phyloP scores from a whole-genome alignment of 2,113 vertebrate species.

The Esox niger region DNA sequence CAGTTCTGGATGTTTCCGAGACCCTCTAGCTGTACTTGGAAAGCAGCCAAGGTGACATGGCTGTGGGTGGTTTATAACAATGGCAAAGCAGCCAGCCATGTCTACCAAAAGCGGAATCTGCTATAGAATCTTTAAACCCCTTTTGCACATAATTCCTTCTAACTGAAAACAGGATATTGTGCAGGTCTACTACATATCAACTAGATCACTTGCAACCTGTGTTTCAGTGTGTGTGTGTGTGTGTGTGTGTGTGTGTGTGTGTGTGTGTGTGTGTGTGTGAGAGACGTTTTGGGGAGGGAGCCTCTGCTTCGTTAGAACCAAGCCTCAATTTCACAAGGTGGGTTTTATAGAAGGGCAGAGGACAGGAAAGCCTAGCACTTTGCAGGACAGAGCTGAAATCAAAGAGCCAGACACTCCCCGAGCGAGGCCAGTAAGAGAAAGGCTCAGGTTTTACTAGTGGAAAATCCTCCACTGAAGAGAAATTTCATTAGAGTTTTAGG shows the following conservation, averaged over 20 bases:
- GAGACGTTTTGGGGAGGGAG: neutral
- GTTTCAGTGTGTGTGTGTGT: neutral
- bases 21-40: slow-evolving; percentile 51
- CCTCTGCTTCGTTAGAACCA: slow-evolving; percentile 23
- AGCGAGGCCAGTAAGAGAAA: slow-evolving; percentile 45
- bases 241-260: neutral
- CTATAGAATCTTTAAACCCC: slow-evolving; percentile 31
- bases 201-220: slow-evolving; percentile 21
- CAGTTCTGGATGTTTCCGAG: slow-evolving; percentile 35
- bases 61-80: slow-evolving; percentile 59
- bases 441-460: slow-evolving; percentile 56
- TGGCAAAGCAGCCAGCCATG: slow-evolving; percentile 47
- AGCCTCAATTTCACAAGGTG: slow-evolving; percentile 43
- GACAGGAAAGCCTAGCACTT: slow-evolving; percentile 22
- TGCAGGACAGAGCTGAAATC: slow-evolving; percentile 44
- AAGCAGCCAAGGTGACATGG: slow-evolving; percentile 36
- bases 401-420: slow-evolving; percentile 48
- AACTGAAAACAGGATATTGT: slow-evolving; percentile 63
- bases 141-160: slow-evolving; percentile 48
- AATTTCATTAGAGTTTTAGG: slow-evolving; percentile 42
- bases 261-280: neutral
- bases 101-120: slow-evolving; percentile 46
- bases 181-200: slow-evolving; percentile 41
- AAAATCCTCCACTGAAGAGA: slow-evolving; percentile 36
- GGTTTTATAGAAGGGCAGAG: slow-evolving; percentile 45